Conservation (phyloP, 2,113 vertebrate species). For the Corythornis vintsioides region DNA sequence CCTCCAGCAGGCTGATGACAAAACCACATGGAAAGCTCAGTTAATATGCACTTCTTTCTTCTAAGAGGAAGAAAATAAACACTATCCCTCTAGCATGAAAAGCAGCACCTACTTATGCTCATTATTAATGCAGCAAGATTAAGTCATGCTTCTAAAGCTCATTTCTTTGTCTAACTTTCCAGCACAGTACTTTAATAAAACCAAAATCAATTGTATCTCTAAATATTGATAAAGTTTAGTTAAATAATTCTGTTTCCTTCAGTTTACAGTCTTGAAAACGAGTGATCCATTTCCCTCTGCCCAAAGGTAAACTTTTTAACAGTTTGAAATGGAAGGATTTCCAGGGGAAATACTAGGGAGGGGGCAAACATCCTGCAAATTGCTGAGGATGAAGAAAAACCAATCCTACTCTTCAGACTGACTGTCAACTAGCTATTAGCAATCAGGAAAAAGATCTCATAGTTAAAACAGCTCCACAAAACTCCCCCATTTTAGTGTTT, state of each 20-base stretch:
- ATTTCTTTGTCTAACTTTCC: background rate
- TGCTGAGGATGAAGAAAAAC: background rate
- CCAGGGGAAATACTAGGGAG: background rate
- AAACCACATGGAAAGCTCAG: background rate
- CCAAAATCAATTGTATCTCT: background rate
- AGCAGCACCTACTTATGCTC: background rate
- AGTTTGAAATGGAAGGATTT: background rate
- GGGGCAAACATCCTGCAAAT: background rate
- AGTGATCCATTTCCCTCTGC: background rate
- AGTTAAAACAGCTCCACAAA: background rate
- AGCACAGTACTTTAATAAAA: background rate
- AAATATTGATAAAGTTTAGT: constrained; percentile 3
- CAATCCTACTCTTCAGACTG: background rate
- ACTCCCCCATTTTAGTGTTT: background rate
- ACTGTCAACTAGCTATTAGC: background rate
- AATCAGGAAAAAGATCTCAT: background rate
- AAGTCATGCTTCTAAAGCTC: background rate
- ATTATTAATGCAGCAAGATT: background rate
- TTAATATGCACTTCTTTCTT: background rate
- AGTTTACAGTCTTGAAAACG: background rate
- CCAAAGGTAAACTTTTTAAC: background rate
- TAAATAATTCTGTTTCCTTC: background rate
- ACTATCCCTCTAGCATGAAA: background rate
- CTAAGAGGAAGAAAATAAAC: background rate
- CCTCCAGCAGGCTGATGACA: background rate